phyloP scores from a whole-genome alignment of 2,797 vertebrate genomes.

The Podargus strigoides region DNA sequence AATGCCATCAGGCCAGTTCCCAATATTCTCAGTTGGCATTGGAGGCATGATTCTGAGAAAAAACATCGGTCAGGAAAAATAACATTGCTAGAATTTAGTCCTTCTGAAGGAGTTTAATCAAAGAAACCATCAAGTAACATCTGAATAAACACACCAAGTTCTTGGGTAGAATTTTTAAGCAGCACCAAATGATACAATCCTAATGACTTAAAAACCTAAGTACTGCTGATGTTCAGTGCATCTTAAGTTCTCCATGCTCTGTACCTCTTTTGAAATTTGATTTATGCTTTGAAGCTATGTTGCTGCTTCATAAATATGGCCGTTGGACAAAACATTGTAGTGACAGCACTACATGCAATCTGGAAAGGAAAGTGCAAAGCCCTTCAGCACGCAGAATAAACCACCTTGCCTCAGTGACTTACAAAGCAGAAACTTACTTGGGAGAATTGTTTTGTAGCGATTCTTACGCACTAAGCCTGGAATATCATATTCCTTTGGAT shows the following conservation, averaged over 20 bases:
- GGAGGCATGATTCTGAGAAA: not conserved
- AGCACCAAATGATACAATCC: not conserved
- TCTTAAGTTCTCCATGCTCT: not conserved
- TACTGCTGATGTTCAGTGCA: not conserved
- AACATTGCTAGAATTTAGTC: not conserved
- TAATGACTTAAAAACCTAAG: not conserved
- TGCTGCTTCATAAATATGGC: not conserved
- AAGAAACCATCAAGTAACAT: not conserved
- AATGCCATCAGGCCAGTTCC: not conserved
- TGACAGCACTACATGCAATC: not conserved
- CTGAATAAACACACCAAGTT: not conserved
- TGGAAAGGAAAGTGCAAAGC: not conserved
- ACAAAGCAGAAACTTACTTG: slow-evolving; percentile 83
- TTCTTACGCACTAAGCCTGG: slow-evolving; percentile 98
- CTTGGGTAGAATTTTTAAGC: not conserved
- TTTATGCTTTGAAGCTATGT: not conserved
- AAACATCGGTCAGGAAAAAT: not conserved
- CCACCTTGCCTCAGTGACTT: not conserved
- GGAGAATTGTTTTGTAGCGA: slow-evolving; percentile 97
- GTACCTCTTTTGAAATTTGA: not conserved
- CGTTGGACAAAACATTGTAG: not conserved
- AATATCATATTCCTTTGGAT: slow-evolving; percentile 96
- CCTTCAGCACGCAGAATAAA: not conserved
- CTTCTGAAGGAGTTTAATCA: not conserved
- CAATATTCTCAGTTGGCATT: not conserved